Percentiles rank a stretch among this genome's conserved stretches.
Evolutionary conservation across 2,888 invertebrate species (phyloP).

Genomic region (Macropis europaea): DNA sequence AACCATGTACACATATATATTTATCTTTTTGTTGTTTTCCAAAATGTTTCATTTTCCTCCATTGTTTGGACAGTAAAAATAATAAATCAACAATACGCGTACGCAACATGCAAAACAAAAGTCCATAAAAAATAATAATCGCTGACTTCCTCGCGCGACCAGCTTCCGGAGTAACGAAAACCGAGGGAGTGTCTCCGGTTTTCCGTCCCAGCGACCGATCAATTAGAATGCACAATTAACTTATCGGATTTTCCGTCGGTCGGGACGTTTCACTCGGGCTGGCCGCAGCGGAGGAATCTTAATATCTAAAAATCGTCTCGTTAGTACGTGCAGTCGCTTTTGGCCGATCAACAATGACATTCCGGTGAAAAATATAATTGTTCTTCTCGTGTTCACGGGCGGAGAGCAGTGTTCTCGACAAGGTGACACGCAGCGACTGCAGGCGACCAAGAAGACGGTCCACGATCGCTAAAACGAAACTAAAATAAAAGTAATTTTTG

Average conservation of each 20-base stretch:
- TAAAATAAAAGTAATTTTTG: slow-evolving; percentile 79
- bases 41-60: slow-evolving; percentile 51
- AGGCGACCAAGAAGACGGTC: slow-evolving; percentile 31
- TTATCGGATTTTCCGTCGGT: not conserved
- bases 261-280: slow-evolving; percentile 11
- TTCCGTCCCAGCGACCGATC: not conserved
- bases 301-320: slow-evolving; percentile 49
- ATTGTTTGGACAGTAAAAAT: slow-evolving; percentile 60
- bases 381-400: not conserved
- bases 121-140: slow-evolving; percentile 64
- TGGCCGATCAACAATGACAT: not conserved
- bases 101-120: slow-evolving; percentile 68
- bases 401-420: not conserved
- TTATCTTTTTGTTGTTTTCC: slow-evolving; percentile 54
- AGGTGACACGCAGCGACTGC: not conserved
- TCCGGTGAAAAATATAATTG: not conserved
- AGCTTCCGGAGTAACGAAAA: slow-evolving; percentile 2
- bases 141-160: slow-evolving; percentile 41
- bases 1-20: slow-evolving; percentile 67
- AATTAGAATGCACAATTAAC: too few species aligned
- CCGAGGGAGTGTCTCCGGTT: not conserved
- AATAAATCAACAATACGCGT: slow-evolving; percentile 67
- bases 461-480: slow-evolving; percentile 63
- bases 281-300: slow-evolving; percentile 48
- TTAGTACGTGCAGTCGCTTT: slow-evolving; percentile 20